Evolutionary conservation across 2,888 invertebrate genomes (phyloP).

Genomic region (Diploptera punctata): DNA sequence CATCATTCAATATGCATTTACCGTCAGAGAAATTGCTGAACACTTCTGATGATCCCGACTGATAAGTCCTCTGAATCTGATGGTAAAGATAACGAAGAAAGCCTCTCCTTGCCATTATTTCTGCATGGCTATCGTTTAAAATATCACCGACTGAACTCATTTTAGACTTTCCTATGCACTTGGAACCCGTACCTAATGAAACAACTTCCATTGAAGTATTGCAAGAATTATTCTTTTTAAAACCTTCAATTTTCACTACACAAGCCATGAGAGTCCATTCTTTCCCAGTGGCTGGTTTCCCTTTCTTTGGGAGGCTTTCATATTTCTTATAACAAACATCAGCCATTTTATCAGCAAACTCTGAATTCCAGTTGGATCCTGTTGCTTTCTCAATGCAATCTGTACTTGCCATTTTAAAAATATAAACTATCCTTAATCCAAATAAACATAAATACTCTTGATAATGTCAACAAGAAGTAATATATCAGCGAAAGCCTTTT

Average conservation of each 20-base stretch:
- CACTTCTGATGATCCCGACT: conserved; percentile 46
- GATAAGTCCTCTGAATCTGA: conserved; percentile 60
- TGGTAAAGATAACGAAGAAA: conserved; percentile 79
- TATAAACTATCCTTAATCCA: too few relatives aligned
- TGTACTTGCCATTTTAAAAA: too few relatives aligned
- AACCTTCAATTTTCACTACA: conserved; percentile 63
- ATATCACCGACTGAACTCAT: conserved; percentile 71
- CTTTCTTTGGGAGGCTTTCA: conserved; percentile 71
- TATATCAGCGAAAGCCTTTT: too few relatives aligned
- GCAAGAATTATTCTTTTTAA: conserved; percentile 43
- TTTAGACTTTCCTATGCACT: conserved; percentile 78
- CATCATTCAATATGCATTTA: conserved; percentile 61
- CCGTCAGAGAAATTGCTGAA: conserved; percentile 47
- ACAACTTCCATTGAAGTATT: conserved; percentile 62
- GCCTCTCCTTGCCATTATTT: conserved; percentile 83
- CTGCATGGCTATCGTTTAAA: conserved; percentile 92
- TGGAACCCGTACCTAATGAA: conserved; percentile 89
- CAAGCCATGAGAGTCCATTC: conserved; percentile 90
- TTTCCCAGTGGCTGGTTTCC: conserved; percentile 68
- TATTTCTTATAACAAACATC: conserved; percentile 67
- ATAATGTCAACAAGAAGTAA: too few relatives aligned
- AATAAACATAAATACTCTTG: too few relatives aligned
- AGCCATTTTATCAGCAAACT: conserved; percentile 61
- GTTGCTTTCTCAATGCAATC: too few relatives aligned
- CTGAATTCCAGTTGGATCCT: background rate